phyloP scores from a whole-genome alignment of 2,797 vertebrate genomes.

The Acanthis flammea region DNA sequence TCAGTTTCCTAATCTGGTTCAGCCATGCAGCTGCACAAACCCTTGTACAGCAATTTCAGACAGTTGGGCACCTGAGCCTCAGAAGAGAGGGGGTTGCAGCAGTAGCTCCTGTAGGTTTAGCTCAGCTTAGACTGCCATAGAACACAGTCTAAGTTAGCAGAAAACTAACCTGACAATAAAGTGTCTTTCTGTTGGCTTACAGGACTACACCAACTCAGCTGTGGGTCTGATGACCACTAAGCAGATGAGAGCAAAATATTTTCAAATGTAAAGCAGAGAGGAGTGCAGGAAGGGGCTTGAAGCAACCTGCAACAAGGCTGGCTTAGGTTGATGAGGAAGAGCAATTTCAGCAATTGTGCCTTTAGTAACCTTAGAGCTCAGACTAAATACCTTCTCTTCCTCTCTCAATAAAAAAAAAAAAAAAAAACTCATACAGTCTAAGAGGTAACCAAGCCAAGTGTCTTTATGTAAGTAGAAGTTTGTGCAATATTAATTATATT shows the following conservation, averaged over 20 bases:
- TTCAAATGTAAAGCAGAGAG: background rate
- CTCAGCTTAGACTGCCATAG: background rate
- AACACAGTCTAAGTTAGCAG: background rate
- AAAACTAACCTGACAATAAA: background rate
- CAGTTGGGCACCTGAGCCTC: background rate
- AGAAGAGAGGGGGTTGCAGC: background rate
- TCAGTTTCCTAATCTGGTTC: slow-evolving; percentile 1
- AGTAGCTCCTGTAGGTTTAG: background rate
- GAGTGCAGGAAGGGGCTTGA: background rate
- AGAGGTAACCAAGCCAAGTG: background rate
- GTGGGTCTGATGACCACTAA: background rate
- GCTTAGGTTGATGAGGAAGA: background rate
- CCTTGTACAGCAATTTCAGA: background rate
- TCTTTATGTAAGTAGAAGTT: background rate
- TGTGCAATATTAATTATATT: background rate
- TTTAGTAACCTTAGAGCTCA: background rate
- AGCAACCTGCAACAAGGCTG: background rate
- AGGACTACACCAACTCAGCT: background rate
- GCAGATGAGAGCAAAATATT: background rate
- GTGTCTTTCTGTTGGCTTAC: background rate
- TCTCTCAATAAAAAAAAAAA: background rate
- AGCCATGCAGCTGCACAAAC: background rate
- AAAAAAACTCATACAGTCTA: background rate
- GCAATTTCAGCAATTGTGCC: background rate
- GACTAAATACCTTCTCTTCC: background rate